A percentile compares a stretch with the other conserved stretches of the same genome.
Evolutionary conservation across 92 coral and sea anemone species (phyloP).

Genomic region (Anthopleura xanthogrammica): DNA sequence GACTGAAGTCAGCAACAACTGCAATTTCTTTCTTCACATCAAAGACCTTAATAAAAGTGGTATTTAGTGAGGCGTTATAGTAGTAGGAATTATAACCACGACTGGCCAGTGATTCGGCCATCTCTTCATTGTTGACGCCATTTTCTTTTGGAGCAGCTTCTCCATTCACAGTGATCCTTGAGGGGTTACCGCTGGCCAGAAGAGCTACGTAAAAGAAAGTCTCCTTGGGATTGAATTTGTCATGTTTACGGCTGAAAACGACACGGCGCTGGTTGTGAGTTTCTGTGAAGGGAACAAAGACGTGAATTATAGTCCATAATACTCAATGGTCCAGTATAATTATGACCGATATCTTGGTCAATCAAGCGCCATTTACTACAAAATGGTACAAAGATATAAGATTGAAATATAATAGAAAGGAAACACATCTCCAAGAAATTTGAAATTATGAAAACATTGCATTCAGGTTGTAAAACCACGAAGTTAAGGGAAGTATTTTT

Average conservation of each 20-base stretch:
- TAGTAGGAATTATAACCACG: slow-evolving; percentile 47
- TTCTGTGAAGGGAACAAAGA: slow-evolving; percentile 17
- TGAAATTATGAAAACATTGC: too few species aligned
- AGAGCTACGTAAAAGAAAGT: slow-evolving; percentile 59
- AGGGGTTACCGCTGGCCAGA: slow-evolving; percentile 55
- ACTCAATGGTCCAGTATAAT: too few species aligned
- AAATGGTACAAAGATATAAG: too few species aligned
- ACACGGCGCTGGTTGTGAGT: slow-evolving; percentile 50
- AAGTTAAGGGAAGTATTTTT: too few species aligned
- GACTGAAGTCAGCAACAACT: slow-evolving; percentile 36
- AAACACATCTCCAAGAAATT: too few species aligned
- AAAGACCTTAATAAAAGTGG: slow-evolving; percentile 58
- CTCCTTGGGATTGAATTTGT: slow-evolving; percentile 64
- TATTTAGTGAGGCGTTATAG: slow-evolving; percentile 54
- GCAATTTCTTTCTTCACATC: slow-evolving; percentile 45
- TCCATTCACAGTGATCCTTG: slow-evolving; percentile 42
- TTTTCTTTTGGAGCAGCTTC: slow-evolving; percentile 21
- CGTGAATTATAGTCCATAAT: too few species aligned
- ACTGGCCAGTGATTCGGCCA: slow-evolving; percentile 40
- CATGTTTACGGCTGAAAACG: slow-evolving; percentile 59
- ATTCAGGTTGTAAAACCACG: too few species aligned
- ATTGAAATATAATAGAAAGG: too few species aligned
- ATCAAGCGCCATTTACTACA: too few species aligned
- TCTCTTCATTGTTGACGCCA: slow-evolving; percentile 43
- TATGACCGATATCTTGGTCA: too few species aligned